Base-by-base conservation (phyloP, 1,140 invertebrate genomes). In the Lordiphosa collinella region DNA sequence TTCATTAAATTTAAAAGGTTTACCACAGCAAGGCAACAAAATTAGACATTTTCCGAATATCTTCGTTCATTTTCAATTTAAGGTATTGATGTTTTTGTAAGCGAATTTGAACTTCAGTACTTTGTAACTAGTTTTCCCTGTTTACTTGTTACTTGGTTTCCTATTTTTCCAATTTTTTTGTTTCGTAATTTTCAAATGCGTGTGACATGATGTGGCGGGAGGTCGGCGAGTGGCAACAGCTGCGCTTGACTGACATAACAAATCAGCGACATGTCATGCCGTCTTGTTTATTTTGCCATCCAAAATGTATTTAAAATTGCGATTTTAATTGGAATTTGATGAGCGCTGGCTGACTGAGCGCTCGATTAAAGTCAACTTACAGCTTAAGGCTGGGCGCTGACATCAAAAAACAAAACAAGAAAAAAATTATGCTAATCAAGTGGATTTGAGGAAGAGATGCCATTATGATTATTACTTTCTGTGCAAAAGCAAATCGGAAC, bases 251-350 rank as follows among this genome's bases (percentile, higher is more conserved):
- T 71, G 76, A 76, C 71, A 63, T 68, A 57, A 58, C 64, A 71
- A 71, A 68, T 63, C 58, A 58, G 52, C 56, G 51, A 66, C 55
- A 70, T 70, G 66, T 70, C 66, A 66, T 41, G 43, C 41, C 56
- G 22, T 70, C 55, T 53, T 69, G 61, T 65, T 69, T 55, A 65
- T 50, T 65, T 54, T 69, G 31, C 36, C 25, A 18, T 52, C 47
- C 38, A 55, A 69, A 65, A 76, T 73, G 56, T 49, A 53, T 56
- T 68, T 56, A 38, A 88, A 71, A 75, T 66, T 75, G 50, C 40
- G 52, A 72, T 86, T 82, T 82, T 82, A 82, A 82, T 82, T 82
- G 71, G 66, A 76, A 63, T 72, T 76, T 62, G 71, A 82, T 82
- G n/a, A n/a, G n/a, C n/a, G n/a, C n/a, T n/a, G n/a, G n/a, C n/a